Percentiles rank a stretch among this genome's conserved stretches.
Conservation (phyloP, 2,797 vertebrate species). For the Rhodeus uyekii region DNA sequence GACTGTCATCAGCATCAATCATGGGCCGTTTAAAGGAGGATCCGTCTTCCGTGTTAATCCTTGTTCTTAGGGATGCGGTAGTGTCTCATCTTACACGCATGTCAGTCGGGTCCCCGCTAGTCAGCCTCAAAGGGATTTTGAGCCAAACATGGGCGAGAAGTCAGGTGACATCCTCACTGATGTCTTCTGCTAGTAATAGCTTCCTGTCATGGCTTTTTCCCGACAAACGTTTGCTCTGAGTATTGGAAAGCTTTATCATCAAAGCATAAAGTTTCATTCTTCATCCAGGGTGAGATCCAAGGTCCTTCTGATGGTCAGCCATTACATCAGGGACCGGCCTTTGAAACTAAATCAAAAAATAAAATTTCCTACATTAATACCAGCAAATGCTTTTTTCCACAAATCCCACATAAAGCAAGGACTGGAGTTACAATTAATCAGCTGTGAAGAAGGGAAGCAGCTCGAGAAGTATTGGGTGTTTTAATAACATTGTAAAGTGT, state of each 20-base stretch:
- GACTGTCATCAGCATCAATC: slow-evolving; percentile 1
- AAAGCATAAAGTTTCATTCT: slow-evolving; percentile 44
- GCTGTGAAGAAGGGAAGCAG: background rate
- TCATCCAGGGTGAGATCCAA: slow-evolving; percentile 8
- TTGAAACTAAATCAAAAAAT: too few relatives aligned
- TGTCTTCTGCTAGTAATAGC: slow-evolving; percentile 34
- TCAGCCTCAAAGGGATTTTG: slow-evolving; percentile 28
- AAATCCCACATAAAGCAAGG: background rate
- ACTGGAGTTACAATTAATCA: background rate
- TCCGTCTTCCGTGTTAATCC: background rate
- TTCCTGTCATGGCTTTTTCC: slow-evolving; percentile 37
- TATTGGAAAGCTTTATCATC: slow-evolving; percentile 45
- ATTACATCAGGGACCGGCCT: background rate
- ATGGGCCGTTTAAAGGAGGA: background rate
- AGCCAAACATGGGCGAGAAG: slow-evolving; percentile 15
- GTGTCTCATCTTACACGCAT: slow-evolving; percentile 18
- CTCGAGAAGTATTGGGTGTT: background rate
- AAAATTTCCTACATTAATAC: too few relatives aligned
- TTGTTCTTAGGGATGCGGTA: background rate
- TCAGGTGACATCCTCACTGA: slow-evolving; percentile 44
- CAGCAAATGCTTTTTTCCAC: background rate
- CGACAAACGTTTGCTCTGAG: slow-evolving; percentile 35
- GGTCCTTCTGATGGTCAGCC: background rate
- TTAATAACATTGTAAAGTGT: too few relatives aligned
- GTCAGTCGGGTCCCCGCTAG: slow-evolving; percentile 18